Evolutionary conservation across 2,888 invertebrate species (phyloP), one percentile per base, ranked within the genome.

Genomic region (Dyspetes luteomarginatus): DNA sequence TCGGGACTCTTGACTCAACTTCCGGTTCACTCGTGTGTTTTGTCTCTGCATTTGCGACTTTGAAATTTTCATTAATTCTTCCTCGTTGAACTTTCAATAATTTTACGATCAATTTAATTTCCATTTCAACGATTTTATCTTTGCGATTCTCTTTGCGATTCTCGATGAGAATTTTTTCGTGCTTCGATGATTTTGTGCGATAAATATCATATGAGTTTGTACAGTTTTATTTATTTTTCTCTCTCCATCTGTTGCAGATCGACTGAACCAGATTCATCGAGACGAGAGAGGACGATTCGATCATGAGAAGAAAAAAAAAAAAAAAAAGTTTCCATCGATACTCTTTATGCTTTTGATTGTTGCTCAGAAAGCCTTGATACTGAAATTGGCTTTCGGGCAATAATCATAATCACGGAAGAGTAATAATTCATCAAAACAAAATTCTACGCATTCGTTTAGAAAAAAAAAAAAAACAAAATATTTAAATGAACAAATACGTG

Each of bases 301-400:
- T n/a, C n/a, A n/a, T n/a, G n/a, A 19, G 52, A 41, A 5, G 30
- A 17, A n/a, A 4, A 19, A 58, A 12, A 12, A 55, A 26, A 2
- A n/a, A 24, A 15, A 41, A 4, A 24, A 28, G 22, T 15, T 69
- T 17, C 73, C 69, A 62, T 52, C 9, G 7, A 83, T 83, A 82
- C 91, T 91, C 92, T 92, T 92, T 90, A 91, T 92, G 92, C 88
- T 92, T 92, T 92, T 92, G 92, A 92, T 92, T 92, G 92, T 92
- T 92, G 92, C 92, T 92, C 92, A 92, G 92, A 92, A 92, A 92
- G 92, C 92, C 92, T 89, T 90, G 90, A 82, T 85, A 64, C 80
- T 77, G 83, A 90, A 89, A 90, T 69, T 88, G 92, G 92, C 92
- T 92, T 92, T 92, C 92, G 92, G 91, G 92, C 91, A 91, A 91